Evolutionary conservation across 1,140 invertebrate species (phyloP), one percentile per base, ranked within the genome.

Genomic region (Drosophila cardini): DNA sequence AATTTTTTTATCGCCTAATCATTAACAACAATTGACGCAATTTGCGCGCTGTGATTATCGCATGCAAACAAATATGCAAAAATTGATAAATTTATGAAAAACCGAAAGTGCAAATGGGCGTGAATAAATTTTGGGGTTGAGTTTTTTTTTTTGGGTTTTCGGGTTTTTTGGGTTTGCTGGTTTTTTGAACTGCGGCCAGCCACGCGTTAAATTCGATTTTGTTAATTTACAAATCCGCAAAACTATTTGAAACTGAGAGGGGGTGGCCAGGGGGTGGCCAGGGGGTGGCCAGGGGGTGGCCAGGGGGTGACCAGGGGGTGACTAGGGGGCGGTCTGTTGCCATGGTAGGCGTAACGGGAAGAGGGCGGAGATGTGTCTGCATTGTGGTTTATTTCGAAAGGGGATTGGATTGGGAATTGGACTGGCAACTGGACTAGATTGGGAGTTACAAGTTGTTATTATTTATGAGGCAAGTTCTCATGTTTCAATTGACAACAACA

Each of bases 181-280:
- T 26, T 26, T 26, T n/a, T 46, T 9, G 21, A 63, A 32, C 42
- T 48, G 62, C 34, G 73, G 60, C 21, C 79, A 80, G 84, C 79
- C 84, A 85, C 73, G 84, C 80, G 70, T 84, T 84, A 84, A 89
- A 89, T 89, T 89, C 84, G 82, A 89, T 89, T 26, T 89, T 89
- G 84, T 89, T 89, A 89, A 89, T 89, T 89, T 89, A 84, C 77
- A 89, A 73, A 89, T 67, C 84, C 84, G 84, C 84, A 89, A 89
- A 89, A 89, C 84, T 89, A 89, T 89, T 89, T 89, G 80, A 63
- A 67, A 21, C 15, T 55, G 38, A 11, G 45, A 36, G 7, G 52
- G 13, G 26, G 56, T 30, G 7, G 45, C 15, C 3, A n/a, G 6
- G 16, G 4, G 38, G 40, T 34, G 68, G 61, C 72, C n/a, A n/a